These are phyloP conservation scores for Glossosoma conforme DNA, from an alignment of 1,140 invertebrate species.

Conservation along the genomic window DNA sequence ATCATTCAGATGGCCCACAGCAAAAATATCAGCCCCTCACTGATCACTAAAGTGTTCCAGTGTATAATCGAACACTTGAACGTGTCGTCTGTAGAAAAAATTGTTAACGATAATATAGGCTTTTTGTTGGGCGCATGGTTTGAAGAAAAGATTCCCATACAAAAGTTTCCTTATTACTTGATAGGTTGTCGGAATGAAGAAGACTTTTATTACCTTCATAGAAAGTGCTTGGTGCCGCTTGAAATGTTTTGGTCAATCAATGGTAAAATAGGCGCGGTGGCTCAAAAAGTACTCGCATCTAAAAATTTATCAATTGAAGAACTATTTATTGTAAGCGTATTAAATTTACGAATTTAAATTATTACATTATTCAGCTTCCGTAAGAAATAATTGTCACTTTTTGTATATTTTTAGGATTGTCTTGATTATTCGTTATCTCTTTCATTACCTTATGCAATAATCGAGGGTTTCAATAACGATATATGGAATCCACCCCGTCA, in stretches of 20 bases:
- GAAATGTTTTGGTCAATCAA: conserved; percentile 10
- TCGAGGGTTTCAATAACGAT: not conserved
- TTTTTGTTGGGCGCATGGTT: conserved; percentile 20
- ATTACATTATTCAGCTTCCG: not conserved
- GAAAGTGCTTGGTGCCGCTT: conserved; percentile 13
- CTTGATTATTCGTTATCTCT: conserved; percentile 12
- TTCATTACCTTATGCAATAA: conserved; percentile 1
- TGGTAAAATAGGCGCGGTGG: not conserved
- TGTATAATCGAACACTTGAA: conserved; percentile 8
- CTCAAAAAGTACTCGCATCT: not conserved
- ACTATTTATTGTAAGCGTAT: too few species aligned
- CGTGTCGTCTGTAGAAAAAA: conserved; percentile 7
- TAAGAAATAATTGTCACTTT: conserved; percentile 4
- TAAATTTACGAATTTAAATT: not conserved
- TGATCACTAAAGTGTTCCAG: conserved; percentile 21
- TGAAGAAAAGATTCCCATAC: conserved; percentile 9
- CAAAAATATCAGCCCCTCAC: conserved; percentile 21
- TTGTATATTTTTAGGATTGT: conserved; percentile 22
- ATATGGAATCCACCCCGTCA: not conserved
- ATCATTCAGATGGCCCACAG: conserved; percentile 15
- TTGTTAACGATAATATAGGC: conserved; percentile 16
- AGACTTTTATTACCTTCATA: conserved; percentile 9
- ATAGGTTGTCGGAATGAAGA: conserved; percentile 7
- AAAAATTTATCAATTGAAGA: too few species aligned
- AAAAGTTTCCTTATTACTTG: conserved; percentile 21